Evolutionary conservation across 2,113 vertebrate genomes (phyloP).

Genomic region (Crotalus helleri): DNA sequence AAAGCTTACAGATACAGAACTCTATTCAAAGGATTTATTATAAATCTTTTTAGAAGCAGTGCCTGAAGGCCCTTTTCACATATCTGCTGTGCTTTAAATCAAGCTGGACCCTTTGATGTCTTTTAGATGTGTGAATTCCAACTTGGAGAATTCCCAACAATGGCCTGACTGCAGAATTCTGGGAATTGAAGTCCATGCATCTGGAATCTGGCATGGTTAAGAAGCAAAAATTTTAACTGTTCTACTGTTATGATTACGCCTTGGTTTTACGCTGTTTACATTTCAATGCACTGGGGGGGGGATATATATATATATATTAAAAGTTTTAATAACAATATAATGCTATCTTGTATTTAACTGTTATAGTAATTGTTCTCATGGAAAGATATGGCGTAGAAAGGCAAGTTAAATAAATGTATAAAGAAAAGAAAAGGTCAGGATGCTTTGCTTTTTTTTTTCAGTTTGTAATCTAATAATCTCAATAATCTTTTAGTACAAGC

Average conservation of each 20-base stretch:
- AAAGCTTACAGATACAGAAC: background rate
- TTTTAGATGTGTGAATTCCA: background rate
- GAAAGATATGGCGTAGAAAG: background rate
- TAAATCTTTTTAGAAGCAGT: background rate
- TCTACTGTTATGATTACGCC: background rate
- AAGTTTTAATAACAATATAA: background rate
- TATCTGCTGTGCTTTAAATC: background rate
- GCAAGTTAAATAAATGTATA: fast-evolving
- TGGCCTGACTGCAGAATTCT: background rate
- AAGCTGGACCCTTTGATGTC: background rate
- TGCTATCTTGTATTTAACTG: background rate
- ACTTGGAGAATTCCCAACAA: background rate
- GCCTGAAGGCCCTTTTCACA: background rate
- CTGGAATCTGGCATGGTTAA: background rate
- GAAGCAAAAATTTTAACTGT: background rate
- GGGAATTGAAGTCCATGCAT: background rate
- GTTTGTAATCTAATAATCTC: background rate
- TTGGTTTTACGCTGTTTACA: background rate
- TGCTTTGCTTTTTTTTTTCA: background rate
- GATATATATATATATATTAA: too few relatives aligned
- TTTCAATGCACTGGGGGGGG: background rate
- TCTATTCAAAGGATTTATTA: background rate
- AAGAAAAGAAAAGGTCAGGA: too few relatives aligned
- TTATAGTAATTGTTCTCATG: background rate
- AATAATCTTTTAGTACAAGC: background rate